phyloP scores from a whole-genome alignment of 2,888 invertebrate genomes.

The Drosophila ustulata region DNA sequence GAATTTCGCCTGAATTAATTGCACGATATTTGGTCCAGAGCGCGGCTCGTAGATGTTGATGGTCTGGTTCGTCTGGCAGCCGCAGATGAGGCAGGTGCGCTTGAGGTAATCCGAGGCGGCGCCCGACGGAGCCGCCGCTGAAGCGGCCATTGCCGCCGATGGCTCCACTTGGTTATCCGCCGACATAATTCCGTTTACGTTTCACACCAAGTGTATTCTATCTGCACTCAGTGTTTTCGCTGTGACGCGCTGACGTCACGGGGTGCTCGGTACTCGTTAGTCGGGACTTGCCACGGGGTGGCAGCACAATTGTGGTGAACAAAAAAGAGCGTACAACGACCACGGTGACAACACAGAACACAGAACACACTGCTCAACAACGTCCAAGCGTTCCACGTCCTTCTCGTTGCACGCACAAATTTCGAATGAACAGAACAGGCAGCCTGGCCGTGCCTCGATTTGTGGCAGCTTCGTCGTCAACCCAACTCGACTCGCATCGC shows the following conservation, averaged over 20 bases:
- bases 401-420: constrained; percentile 81
- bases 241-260: constrained; percentile 45
- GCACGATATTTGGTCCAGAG: constrained; percentile 84
- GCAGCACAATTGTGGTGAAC: constrained; percentile 13
- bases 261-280: constrained; percentile 7
- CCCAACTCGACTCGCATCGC: not conserved
- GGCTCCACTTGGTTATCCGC: constrained; percentile 70
- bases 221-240: not conserved
- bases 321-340: constrained; percentile 8
- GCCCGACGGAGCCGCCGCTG: constrained; percentile 40
- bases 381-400: constrained; percentile 66
- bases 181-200: constrained; percentile 50
- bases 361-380: not conserved
- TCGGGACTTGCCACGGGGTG: constrained; percentile 39
- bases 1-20: constrained; percentile 85
- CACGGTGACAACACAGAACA: constrained; percentile 23
- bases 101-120: constrained; percentile 79
- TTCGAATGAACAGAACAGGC: constrained; percentile 72
- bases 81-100: constrained; percentile 85
- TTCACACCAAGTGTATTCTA: too few relatives aligned
- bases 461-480: constrained; percentile 25
- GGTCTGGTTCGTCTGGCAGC: constrained; percentile 84
- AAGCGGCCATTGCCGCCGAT: constrained; percentile 55
- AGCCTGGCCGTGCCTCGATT: constrained; percentile 26
- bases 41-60: constrained; percentile 85